phyloP scores from a whole-genome alignment of 2,888 invertebrate species.

The Athalia circularis region DNA sequence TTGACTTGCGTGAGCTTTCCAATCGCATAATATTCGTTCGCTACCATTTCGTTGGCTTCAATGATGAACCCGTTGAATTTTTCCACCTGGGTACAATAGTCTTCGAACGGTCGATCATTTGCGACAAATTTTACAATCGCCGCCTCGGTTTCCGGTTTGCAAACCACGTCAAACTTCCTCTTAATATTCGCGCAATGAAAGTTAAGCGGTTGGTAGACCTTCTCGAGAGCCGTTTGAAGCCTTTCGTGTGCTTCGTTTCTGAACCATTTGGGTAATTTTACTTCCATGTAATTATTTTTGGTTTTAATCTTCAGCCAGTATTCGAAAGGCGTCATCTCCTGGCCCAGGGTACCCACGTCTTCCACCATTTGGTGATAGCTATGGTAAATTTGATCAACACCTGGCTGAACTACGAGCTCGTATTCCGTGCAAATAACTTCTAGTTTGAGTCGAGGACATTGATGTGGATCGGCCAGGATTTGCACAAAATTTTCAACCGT shows the following conservation, averaged over 20 bases:
- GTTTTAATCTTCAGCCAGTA: conserved; percentile 73
- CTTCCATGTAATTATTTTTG: conserved; percentile 76
- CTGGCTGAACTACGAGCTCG: conserved; percentile 76
- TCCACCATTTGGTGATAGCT: conserved; percentile 79
- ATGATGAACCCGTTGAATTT: conserved; percentile 59
- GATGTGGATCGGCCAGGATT: conserved; percentile 75
- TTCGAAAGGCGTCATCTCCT: conserved; percentile 79
- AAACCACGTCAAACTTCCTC: conserved; percentile 60
- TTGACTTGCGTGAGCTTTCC: conserved; percentile 62
- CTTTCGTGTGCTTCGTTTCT: conserved; percentile 60
- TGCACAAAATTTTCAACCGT: conserved; percentile 81
- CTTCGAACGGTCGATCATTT: conserved; percentile 54
- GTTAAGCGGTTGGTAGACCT: conserved; percentile 58
- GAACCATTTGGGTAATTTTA: conserved; percentile 78
- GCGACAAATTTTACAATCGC: conserved; percentile 52
- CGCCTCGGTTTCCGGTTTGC: conserved; percentile 51
- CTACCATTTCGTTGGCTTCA: conserved; percentile 59
- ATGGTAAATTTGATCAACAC: conserved; percentile 76
- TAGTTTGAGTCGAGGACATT: conserved; percentile 79
- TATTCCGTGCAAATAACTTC: conserved; percentile 77
- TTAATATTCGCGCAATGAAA: conserved; percentile 56
- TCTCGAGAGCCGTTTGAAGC: conserved; percentile 57
- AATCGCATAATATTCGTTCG: conserved; percentile 61
- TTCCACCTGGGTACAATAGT: conserved; percentile 60
- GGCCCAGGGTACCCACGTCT: conserved; percentile 77